Conservation (phyloP, 2,888 invertebrate genomes). For the Gerris lacustris region DNA sequence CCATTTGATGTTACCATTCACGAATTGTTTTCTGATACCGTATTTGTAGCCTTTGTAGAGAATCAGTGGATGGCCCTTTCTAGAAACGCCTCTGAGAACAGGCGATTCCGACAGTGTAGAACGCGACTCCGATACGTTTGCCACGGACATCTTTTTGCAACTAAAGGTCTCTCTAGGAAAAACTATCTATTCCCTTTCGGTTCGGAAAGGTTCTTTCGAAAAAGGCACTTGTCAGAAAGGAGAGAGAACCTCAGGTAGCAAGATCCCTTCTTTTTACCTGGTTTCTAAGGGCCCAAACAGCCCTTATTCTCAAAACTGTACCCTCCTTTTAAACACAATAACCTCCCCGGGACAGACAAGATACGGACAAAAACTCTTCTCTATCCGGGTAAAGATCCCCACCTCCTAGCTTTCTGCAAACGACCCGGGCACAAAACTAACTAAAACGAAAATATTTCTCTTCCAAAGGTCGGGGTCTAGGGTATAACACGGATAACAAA, state of each 20-base stretch:
- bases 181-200: too few species aligned
- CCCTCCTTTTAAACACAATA: slow-evolving; percentile 3
- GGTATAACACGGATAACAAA: too few species aligned
- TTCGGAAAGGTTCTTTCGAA: neutral
- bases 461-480: too few species aligned
- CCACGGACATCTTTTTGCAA: slow-evolving; percentile 5
- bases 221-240: neutral
- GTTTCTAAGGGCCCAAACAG: neutral
- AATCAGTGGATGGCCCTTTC: neutral
- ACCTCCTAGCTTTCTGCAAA: too few species aligned
- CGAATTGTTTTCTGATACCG: neutral
- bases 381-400: neutral
- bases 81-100: neutral
- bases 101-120: neutral
- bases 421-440: too few species aligned
- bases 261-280: neutral
- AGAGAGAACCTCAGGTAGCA: neutral
- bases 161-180: neutral
- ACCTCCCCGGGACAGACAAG: neutral
- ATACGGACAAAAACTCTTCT: neutral
- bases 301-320: neutral
- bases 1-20: neutral
- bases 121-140: neutral
- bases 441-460: too few species aligned
- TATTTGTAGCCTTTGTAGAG: neutral